A percentile compares a stretch with the other conserved stretches of the same genome.
Conservation (phyloP, 2,113 vertebrate species). For the Oryzias curvinotus region DNA sequence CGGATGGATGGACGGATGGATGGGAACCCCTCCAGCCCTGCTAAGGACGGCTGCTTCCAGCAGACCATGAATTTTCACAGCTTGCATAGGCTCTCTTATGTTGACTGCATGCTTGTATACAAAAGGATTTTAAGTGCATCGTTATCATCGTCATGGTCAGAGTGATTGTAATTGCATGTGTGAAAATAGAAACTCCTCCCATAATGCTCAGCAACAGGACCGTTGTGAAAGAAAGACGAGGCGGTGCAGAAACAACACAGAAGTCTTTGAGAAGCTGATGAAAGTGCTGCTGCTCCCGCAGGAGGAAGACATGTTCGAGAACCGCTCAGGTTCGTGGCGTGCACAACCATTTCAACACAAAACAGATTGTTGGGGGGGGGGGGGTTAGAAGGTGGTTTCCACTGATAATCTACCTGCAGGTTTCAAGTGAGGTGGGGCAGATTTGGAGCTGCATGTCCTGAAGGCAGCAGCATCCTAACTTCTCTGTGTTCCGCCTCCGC, state of each 20-base stretch:
- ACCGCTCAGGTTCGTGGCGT: conserved; percentile 1
- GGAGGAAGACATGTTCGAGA: background rate
- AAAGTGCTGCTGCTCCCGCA: background rate
- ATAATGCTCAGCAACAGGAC: too few relatives aligned
- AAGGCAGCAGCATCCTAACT: conserved; percentile 28
- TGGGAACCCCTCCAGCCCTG: background rate
- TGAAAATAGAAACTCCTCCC: conserved; percentile 1
- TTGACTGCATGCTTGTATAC: conserved; percentile 20
- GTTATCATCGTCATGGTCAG: conserved; percentile 17
- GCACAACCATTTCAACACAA: conserved; percentile 1
- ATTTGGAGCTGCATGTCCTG: conserved; percentile 13
- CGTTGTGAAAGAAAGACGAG: too few relatives aligned
- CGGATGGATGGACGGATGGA: background rate
- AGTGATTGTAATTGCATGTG: conserved; percentile 12
- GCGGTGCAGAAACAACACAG: too few relatives aligned
- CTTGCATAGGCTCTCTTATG: conserved; percentile 12
- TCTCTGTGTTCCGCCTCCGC: conserved; percentile 3
- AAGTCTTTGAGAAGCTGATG: too few relatives aligned
- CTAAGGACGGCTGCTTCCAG: background rate
- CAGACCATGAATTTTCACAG: background rate
- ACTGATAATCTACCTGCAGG: conserved; percentile 12
- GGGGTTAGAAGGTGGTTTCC: background rate
- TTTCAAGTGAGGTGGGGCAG: conserved; percentile 20
- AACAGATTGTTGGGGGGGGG: background rate
- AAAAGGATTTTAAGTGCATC: conserved; percentile 17